Evolutionary conservation across 1,140 invertebrate species (phyloP).

Genomic region (Panagrolaimus sp.): DNA sequence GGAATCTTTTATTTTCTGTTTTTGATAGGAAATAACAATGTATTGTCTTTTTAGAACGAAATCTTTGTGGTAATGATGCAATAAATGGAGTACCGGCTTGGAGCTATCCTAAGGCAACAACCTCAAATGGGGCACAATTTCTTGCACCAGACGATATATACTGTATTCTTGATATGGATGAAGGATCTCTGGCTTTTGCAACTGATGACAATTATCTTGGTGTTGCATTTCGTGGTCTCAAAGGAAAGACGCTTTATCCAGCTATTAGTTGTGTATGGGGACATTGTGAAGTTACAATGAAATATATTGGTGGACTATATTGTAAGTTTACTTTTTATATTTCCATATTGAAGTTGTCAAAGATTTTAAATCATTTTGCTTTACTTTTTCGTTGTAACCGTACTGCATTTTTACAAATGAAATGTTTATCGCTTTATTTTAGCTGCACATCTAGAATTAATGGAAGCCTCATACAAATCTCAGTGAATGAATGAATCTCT

Average conservation of each 20-base stretch:
- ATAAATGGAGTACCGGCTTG: not conserved
- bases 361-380: no score
- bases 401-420: no score
- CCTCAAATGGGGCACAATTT: not conserved
- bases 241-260: slow-evolving; percentile 92
- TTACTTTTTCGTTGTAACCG: no score
- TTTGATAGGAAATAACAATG: not conserved
- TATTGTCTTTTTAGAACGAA: not conserved
- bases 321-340: slow-evolving; percentile 72
- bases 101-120: not conserved
- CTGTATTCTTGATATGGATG: slow-evolving; percentile 97
- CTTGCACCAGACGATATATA: slow-evolving; percentile 65
- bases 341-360: no score
- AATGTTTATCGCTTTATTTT: no score
- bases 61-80: not conserved
- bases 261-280: slow-evolving; percentile 99
- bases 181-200: slow-evolving; percentile 93
- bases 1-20: not conserved
- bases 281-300: slow-evolving; percentile 98
- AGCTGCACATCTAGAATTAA: no score
- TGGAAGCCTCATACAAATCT: no score
- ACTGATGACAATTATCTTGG: slow-evolving; percentile 96
- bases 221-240: slow-evolving; percentile 88
- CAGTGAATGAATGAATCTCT: no score
- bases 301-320: slow-evolving; percentile 94